These are phyloP conservation scores for Drosophila barbarae DNA, from an alignment of 2,888 invertebrate genomes.

Conservation along the genomic window DNA sequence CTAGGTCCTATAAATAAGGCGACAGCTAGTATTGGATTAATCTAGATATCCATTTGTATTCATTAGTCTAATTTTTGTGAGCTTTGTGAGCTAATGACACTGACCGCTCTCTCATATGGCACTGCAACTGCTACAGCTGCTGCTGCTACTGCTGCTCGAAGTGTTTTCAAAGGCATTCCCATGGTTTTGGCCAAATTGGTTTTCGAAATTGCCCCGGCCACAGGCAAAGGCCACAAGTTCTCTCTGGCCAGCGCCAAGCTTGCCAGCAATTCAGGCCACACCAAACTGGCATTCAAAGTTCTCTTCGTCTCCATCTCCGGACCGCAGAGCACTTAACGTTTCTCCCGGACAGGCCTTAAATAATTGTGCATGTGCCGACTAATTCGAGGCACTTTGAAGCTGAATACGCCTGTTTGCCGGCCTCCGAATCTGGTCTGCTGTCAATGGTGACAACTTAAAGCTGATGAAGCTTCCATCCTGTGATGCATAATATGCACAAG, in stretches of 20 bases:
- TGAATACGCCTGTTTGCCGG: conserved; percentile 20
- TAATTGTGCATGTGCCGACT: conserved; percentile 35
- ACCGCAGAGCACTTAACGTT: conserved; percentile 48
- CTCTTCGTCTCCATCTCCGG: conserved; percentile 16
- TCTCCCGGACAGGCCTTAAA: conserved; percentile 34
- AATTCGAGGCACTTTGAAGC: conserved; percentile 38
- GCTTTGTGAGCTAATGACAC: conserved; percentile 37
- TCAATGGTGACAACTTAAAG: conserved; percentile 33
- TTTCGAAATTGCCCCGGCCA: conserved; percentile 43
- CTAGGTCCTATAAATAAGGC: conserved; percentile 59
- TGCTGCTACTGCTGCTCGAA: not conserved
- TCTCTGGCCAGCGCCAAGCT: conserved; percentile 25
- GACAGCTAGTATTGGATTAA: conserved; percentile 68
- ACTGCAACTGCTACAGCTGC: conserved; percentile 5
- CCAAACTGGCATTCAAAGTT: conserved; percentile 26
- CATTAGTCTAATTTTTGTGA: conserved; percentile 65
- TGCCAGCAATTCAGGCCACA: conserved; percentile 21
- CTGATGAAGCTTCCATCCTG: conserved; percentile 23
- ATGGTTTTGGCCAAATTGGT: conserved; percentile 38
- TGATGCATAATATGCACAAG: conserved; percentile 1
- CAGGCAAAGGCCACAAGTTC: conserved; percentile 48
- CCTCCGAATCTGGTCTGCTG: conserved; percentile 14
- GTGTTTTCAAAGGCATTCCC: conserved; percentile 31
- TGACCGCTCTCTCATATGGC: conserved; percentile 24
- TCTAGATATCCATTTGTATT: conserved; percentile 72